Conservation (phyloP, 2,888 invertebrate species). For the Rapana venosa region DNA sequence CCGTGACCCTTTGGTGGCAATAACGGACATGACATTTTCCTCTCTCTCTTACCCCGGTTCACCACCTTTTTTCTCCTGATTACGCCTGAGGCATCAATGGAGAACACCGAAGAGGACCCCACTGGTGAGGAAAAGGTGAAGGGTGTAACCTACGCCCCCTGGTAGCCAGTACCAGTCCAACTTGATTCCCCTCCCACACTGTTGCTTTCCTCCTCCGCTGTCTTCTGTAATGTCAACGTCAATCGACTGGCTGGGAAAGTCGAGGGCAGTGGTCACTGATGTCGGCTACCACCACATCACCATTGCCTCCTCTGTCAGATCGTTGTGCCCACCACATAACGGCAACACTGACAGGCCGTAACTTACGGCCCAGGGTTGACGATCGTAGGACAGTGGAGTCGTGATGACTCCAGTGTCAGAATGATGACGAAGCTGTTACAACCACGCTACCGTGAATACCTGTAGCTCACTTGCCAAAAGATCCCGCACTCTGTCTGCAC, state of each 20-base stretch:
- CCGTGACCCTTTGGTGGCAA: constrained; percentile 87
- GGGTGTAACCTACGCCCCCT: constrained; percentile 47
- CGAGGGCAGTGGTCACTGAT: constrained; percentile 60
- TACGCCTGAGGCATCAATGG: constrained; percentile 88
- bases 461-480: constrained; percentile 85
- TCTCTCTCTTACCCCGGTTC: constrained; percentile 90
- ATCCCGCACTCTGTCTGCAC: constrained; percentile 90
- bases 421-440: constrained; percentile 84
- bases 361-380: constrained; percentile 86
- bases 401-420: constrained; percentile 88
- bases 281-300: constrained; percentile 67
- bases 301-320: constrained; percentile 57
- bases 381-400: constrained; percentile 88
- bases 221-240: constrained; percentile 91
- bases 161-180: constrained; percentile 85
- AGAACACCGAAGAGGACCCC: constrained; percentile 88
- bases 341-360: constrained; percentile 90
- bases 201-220: constrained; percentile 83
- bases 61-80: constrained; percentile 89
- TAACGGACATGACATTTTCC: constrained; percentile 88
- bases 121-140: constrained; percentile 81
- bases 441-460: constrained; percentile 83
- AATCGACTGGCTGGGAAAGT: constrained; percentile 73
- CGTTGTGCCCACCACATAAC: constrained; percentile 77
- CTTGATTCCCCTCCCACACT: constrained; percentile 83